Evolutionary conservation across 2,888 invertebrate species (phyloP), one percentile per base, ranked within the genome.

Genomic region (Epiblema foenella): DNA sequence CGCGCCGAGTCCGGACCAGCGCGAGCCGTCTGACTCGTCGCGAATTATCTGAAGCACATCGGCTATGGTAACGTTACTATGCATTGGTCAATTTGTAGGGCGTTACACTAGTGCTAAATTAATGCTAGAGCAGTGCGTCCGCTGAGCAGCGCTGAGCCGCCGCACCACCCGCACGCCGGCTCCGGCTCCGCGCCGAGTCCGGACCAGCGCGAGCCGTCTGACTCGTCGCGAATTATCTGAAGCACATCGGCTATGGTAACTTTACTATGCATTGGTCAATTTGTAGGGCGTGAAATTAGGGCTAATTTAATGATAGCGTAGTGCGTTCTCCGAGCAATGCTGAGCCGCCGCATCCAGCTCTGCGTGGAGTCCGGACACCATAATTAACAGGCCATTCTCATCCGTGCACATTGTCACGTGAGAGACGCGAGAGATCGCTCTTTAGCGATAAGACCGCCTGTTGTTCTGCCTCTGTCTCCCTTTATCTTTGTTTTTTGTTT

Each of bases 1-100:
- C 0, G 92, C 85, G 33, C 94, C 94, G 0, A 94, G 85, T 0
- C 93, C 93, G 0, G 93, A 93, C 94, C 94, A 94, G 49, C 93
- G 88, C 1, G 87, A 83, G 10, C 89, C 91, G 76, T 90, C 92
- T 0, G 89, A 78, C 66, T 91, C 92, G 70, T 93, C 93, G 17
- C 91, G 87, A 77, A 85, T 90, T 69, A 93, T 90, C 93, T 93
- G 77, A 0, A 52, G 63, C 17, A 12, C 42, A 33, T 17, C 0
- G 0, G 8, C 51, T n/a, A n/a, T n/a, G n/a, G n/a, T n/a, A n/a
- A n/a, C n/a, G n/a, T n/a, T n/a, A n/a, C n/a, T n/a, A n/a, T n/a
- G n/a, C n/a, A n/a, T n/a, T n/a, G n/a, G n/a, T n/a, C n/a, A n/a
- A n/a, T n/a, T n/a, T n/a, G n/a, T n/a, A n/a, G n/a, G n/a, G n/a